Conservation (phyloP, 2,113 vertebrate species). For the Anhinga anhinga region DNA sequence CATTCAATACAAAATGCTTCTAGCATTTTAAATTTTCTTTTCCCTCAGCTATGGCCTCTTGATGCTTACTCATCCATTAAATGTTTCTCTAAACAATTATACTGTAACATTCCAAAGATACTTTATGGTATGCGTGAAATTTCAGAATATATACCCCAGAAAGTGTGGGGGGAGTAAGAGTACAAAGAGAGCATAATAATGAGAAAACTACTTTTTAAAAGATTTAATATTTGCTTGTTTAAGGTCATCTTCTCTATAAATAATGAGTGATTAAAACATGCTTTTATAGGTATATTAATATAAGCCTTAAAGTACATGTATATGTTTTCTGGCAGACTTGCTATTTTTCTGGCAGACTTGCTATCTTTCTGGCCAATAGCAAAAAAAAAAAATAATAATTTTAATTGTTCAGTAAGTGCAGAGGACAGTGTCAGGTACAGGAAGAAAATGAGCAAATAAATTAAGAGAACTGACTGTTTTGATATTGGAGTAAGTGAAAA, state of each 20-base stretch:
- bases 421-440: background rate
- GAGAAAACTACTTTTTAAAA: background rate
- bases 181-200: background rate
- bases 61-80: slow-evolving; percentile 52
- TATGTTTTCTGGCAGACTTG: background rate
- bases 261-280: background rate
- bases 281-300: background rate
- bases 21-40: slow-evolving; percentile 13
- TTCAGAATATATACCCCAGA: slow-evolving; percentile 4
- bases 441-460: background rate
- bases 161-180: background rate
- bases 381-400: background rate
- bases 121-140: slow-evolving; percentile 50
- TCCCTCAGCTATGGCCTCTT: slow-evolving; percentile 38
- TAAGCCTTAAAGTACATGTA: background rate
- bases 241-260: background rate
- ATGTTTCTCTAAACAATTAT: slow-evolving; percentile 63
- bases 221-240: background rate
- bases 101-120: slow-evolving; percentile 62
- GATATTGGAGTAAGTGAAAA: background rate
- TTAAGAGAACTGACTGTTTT: background rate
- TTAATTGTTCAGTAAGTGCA: background rate
- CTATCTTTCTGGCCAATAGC: background rate
- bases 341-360: too few relatives aligned
- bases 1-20: slow-evolving; percentile 17